Conservation (phyloP, 2,113 vertebrate species). For the Mellivora capensis region DNA sequence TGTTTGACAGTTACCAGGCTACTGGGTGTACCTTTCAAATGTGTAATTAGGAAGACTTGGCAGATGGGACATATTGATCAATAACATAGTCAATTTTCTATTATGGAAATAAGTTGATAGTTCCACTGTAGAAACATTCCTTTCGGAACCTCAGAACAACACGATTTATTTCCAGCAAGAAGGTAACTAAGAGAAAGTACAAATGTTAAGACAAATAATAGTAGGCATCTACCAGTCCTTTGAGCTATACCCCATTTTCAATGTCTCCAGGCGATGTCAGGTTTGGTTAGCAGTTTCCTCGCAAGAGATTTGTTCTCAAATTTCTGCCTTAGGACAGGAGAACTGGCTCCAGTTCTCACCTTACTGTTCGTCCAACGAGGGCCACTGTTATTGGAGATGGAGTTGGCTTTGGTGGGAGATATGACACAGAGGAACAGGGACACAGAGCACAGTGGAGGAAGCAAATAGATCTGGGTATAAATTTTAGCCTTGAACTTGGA, state of each 20-base stretch:
- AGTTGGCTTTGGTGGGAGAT: background rate
- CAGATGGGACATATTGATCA: conserved; percentile 69
- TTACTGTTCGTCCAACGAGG: background rate
- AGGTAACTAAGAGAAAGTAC: conserved; percentile 56
- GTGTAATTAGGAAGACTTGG: conserved; percentile 67
- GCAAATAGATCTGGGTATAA: background rate
- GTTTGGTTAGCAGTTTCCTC: background rate
- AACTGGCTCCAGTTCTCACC: background rate
- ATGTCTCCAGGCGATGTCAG: background rate
- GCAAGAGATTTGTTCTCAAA: background rate
- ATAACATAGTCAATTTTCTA: conserved; percentile 71
- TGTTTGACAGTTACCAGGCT: conserved; percentile 64
- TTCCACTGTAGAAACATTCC: conserved; percentile 61
- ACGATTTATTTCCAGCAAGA: conserved; percentile 59
- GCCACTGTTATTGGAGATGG: background rate
- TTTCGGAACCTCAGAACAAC: conserved; percentile 56
- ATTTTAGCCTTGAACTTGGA: background rate
- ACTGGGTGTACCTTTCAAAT: conserved; percentile 45
- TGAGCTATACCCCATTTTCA: background rate
- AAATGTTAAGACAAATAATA: conserved; percentile 46
- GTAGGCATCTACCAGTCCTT: background rate
- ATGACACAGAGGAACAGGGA: background rate
- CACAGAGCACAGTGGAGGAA: background rate
- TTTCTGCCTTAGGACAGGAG: background rate
- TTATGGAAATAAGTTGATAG: conserved; percentile 68